Conservation (phyloP, 2,797 vertebrate species). For the Cuniculus paca region DNA sequence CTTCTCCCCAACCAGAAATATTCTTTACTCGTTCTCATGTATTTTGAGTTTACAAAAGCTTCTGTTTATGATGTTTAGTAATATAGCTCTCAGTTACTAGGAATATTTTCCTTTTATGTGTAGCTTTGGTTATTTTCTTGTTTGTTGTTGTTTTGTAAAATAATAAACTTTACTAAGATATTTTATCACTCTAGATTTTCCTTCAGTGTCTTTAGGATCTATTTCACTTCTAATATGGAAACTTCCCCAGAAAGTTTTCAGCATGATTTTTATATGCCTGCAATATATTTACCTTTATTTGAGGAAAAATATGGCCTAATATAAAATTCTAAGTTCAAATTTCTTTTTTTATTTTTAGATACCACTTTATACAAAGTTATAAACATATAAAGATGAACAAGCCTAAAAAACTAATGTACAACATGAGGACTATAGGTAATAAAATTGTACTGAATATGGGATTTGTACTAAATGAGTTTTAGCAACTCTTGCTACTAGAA, state of each 20-base stretch:
- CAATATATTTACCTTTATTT: constrained; percentile 31
- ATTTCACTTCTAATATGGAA: not conserved
- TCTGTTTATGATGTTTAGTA: not conserved
- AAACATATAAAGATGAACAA: not conserved
- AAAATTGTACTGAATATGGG: not conserved
- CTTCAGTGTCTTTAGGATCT: not conserved
- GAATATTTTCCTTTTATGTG: not conserved
- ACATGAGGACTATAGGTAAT: not conserved
- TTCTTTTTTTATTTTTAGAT: constrained; percentile 33
- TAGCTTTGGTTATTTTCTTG: not conserved
- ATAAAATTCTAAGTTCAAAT: constrained; percentile 29
- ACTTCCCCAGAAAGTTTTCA: not conserved
- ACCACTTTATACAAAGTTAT: not conserved
- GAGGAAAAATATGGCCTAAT: not conserved
- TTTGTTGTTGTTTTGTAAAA: not conserved
- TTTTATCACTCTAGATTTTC: not conserved
- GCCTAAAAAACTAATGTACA: not conserved
- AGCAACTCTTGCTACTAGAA: not conserved
- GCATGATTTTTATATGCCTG: not conserved
- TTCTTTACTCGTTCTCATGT: not conserved
- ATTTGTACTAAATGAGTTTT: not conserved
- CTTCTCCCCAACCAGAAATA: not conserved
- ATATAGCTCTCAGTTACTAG: not conserved
- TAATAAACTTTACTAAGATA: not conserved
- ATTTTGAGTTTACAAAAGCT: not conserved